A percentile compares a stretch with the other conserved stretches of the same genome.
These are phyloP conservation scores for Apis laboriosa DNA, from an alignment of 1,140 invertebrate species.

Conservation along the genomic window DNA sequence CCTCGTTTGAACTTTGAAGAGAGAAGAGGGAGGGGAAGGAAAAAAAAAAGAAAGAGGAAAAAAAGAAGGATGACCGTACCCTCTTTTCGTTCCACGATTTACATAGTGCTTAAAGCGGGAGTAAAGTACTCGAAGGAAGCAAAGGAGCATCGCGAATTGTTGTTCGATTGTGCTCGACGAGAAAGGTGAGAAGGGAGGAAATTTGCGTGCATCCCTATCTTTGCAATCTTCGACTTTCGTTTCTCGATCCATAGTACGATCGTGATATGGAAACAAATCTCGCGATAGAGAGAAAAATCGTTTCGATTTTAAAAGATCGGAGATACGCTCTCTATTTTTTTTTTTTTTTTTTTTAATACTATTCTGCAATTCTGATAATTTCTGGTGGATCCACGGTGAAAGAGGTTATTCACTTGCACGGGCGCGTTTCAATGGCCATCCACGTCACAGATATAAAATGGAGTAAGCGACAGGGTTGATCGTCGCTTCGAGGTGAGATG, in stretches of 20 bases:
- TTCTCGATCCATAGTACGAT: too few relatives aligned
- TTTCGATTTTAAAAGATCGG: too few relatives aligned
- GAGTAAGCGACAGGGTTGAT: slow-evolving; percentile 16
- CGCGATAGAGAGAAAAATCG: too few relatives aligned
- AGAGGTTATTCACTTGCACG: background rate
- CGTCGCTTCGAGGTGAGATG: slow-evolving; percentile 15
- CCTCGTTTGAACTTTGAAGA: background rate
- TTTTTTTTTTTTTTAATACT: too few relatives aligned
- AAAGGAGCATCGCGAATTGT: background rate
- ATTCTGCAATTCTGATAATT: slow-evolving; percentile 22
- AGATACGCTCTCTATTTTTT: too few relatives aligned
- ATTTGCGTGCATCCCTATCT: too few relatives aligned
- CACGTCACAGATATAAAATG: slow-evolving; percentile 1
- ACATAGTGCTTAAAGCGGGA: background rate
- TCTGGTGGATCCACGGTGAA: background rate
- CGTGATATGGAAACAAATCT: too few relatives aligned
- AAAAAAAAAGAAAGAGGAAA: too few relatives aligned
- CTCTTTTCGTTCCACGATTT: slow-evolving; percentile 8
- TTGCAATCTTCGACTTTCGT: too few relatives aligned
- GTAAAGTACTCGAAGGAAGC: background rate
- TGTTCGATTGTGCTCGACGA: background rate
- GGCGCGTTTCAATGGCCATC: background rate
- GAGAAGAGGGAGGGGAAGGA: background rate
- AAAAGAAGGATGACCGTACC: background rate
- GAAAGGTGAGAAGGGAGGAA: background rate